These are phyloP conservation scores for Eupithecia exiguata DNA, from an alignment of 2,888 invertebrate species.

Conservation along the genomic window DNA sequence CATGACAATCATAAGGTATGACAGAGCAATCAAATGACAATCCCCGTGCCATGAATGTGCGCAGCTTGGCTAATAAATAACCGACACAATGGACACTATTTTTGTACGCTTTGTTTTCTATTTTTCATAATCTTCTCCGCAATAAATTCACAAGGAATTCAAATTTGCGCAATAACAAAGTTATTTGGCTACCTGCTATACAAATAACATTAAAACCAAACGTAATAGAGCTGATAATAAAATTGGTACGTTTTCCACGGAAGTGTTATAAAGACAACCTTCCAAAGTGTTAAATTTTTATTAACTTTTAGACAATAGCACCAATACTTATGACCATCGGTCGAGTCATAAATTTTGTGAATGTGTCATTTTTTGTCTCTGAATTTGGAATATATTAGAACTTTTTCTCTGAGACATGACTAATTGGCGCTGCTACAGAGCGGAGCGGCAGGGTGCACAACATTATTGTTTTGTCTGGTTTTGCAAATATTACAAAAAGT, in stretches of 20 bases:
- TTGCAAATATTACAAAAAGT: conserved; percentile 83
- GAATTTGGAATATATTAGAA: conserved; percentile 66
- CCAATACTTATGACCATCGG: conserved; percentile 67
- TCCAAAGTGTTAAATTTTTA: conserved; percentile 76
- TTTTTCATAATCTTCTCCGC: conserved; percentile 34
- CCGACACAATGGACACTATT: conserved; percentile 34
- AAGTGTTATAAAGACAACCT: conserved; percentile 63
- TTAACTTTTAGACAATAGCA: conserved; percentile 70
- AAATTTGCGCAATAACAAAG: conserved; percentile 44
- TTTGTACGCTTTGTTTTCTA: conserved; percentile 34
- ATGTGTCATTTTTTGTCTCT: conserved; percentile 70
- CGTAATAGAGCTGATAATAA: conserved; percentile 47
- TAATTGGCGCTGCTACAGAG: conserved; percentile 71
- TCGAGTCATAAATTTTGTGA: conserved; percentile 71
- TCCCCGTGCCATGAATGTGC: conserved; percentile 29
- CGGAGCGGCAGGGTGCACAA: conserved; percentile 70
- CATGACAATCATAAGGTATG: conserved; percentile 7
- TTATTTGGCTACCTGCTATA: conserved; percentile 51
- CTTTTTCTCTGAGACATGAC: conserved; percentile 74
- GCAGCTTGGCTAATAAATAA: conserved; percentile 36
- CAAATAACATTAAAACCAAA: conserved; percentile 45
- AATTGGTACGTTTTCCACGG: conserved; percentile 54
- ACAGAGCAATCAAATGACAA: conserved; percentile 14
- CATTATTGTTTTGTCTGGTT: conserved; percentile 67
- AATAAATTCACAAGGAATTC: conserved; percentile 37